Base-by-base conservation (phyloP, 2,797 vertebrate species). In the Syngnathus rostellatus region DNA sequence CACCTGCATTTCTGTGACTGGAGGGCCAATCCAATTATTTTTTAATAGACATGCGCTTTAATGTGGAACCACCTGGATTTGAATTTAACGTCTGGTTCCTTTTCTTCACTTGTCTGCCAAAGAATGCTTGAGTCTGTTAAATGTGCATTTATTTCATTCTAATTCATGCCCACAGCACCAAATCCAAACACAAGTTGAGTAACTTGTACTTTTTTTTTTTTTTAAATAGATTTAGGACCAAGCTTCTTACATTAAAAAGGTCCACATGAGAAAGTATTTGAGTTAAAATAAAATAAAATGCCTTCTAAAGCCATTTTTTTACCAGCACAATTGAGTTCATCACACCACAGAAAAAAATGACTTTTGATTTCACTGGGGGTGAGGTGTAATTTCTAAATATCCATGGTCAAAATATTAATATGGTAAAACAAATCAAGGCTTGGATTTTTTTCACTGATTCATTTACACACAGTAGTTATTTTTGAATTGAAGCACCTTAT, bases 1-100 rank as follows among this genome's bases (percentile, higher is more conserved):
- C 76, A 72, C 69, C 73, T 73, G 73, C 53, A 73, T 74, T 74
- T 70, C 75, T 66, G 68, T 70, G 55, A 66, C 80, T 72, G 72
- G 78, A 77, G 80, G 72, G 74, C 71, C 69, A 76, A 70, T 75
- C 62, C 77, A 82, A 72, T 85, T 78, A 82, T 74, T 37, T 0
- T 73, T 68, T 65, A 67, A 83, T 74, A 77, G 79, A 80, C 80
- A 72, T 73, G 63, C 73, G 66, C 63, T 64, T 60, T 14, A 45
- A 40, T 46, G 63, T 76, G 3, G 19, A 72, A 73, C 72, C 74
- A 77, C 64, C 63, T 71, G 67, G 68, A 74, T 69, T 71, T 75
- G 38, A 19, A 43, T 1, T 48, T 5, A 71, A 76, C 40, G 12
- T 48, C 7, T 37, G 8, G 58, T 11, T 46, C 31, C 31, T 41